Evolutionary conservation across 1,140 invertebrate genomes (phyloP).

Genomic region (Orchesella cincta): DNA sequence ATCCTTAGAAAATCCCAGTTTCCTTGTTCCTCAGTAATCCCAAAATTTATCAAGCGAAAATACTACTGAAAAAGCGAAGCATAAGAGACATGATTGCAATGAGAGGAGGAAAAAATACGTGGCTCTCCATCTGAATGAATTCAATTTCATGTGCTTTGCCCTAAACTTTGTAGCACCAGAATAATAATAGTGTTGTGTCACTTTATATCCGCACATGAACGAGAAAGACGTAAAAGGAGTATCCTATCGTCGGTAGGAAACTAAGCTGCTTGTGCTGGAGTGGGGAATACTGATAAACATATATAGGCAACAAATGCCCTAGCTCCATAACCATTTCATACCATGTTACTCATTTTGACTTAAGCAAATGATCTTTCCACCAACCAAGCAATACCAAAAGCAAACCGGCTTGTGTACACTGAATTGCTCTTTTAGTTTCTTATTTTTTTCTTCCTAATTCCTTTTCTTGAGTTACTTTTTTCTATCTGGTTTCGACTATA

Average conservation of each 20-base stretch:
- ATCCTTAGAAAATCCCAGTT: conserved; percentile 28
- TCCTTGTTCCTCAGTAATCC: conserved; percentile 28
- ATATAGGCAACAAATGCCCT: background rate
- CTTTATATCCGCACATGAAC: background rate
- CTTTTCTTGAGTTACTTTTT: background rate
- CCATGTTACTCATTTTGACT: conserved; percentile 23
- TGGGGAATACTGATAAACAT: background rate
- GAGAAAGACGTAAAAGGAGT: background rate
- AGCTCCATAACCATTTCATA: too few relatives aligned
- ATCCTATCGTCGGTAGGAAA: background rate
- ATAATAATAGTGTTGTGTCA: conserved; percentile 26
- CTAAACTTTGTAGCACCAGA: background rate
- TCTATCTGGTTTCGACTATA: too few relatives aligned
- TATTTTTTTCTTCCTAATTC: background rate
- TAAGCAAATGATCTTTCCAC: conserved; percentile 17
- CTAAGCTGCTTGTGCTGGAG: background rate
- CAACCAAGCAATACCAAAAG: background rate
- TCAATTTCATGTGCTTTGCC: conserved; percentile 22
- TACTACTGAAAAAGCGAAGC: background rate
- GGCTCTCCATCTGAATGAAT: background rate
- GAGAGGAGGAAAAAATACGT: background rate
- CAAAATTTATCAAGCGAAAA: conserved; percentile 29
- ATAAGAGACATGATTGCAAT: too few relatives aligned
- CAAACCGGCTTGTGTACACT: too few relatives aligned
- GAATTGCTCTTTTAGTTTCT: conserved; percentile 13